Conservation (phyloP, 2,113 vertebrate genomes). For the Trematocara nigrifrons region DNA sequence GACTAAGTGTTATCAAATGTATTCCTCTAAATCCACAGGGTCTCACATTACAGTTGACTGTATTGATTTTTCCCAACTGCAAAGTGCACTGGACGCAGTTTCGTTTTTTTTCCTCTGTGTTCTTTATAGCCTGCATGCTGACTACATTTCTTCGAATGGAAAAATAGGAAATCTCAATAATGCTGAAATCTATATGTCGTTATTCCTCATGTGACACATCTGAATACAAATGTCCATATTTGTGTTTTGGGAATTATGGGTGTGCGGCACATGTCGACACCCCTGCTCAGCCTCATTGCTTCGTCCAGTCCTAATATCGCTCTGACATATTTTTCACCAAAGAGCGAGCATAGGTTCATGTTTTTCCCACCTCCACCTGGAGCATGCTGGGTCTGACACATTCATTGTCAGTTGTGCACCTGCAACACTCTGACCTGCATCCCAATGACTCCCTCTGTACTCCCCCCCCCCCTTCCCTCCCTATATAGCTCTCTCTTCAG, state of each 20-base stretch:
- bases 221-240: not conserved
- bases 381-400: conserved; percentile 52
- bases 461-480: not conserved
- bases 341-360: conserved; percentile 16
- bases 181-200: not conserved
- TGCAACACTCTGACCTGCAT: conserved; percentile 63
- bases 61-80: conserved; percentile 58
- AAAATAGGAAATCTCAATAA: conserved; percentile 28
- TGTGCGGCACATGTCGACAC: not conserved
- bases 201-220: not conserved
- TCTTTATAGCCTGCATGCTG: conserved; percentile 15
- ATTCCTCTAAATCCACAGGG: conserved; percentile 48
- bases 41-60: conserved; percentile 56
- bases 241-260: not conserved
- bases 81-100: conserved; percentile 34
- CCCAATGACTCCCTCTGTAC: conserved; percentile 50
- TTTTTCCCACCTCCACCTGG: conserved; percentile 42
- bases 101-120: not conserved
- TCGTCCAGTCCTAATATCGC: not conserved
- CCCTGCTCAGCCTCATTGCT: conserved; percentile 22
- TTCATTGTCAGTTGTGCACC: conserved; percentile 57
- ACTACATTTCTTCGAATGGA: not conserved
- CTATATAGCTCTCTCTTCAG: conserved; percentile 38
- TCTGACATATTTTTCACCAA: conserved; percentile 45
- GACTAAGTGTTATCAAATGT: conserved; percentile 65